Base-by-base conservation (phyloP, 2,888 invertebrate species). In the Coelinius sp. region DNA sequence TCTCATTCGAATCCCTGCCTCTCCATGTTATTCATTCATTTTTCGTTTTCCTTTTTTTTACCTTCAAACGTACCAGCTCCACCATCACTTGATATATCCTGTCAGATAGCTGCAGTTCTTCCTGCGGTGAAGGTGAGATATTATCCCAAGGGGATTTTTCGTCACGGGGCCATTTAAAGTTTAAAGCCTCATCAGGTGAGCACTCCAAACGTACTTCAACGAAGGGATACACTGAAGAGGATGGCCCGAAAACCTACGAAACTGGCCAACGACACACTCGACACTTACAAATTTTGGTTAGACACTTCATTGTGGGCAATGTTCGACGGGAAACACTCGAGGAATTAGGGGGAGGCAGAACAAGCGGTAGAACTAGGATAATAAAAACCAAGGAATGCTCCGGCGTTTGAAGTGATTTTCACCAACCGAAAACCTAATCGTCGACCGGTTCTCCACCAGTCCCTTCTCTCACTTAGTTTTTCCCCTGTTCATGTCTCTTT, bases 31-130 rank as follows among this genome's bases (percentile, higher is more conserved):
- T 56, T 52, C 17, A 24, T 41, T 10, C 8, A 46, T 17, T 20
- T 64, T n/a, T 62, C 38, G 38, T 24, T 41, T 41, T 35, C n/a
- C 12, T 31, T 69, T 53, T 27, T 2, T 20, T 44, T 46, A 27
- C 38, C 17, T 35, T 27, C 20, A 62, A 27, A 10, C 22, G 44
- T 38, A 41, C 56, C 17, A 49, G 53, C 70, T 35, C 73, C 71
- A 68, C 56, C 68, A 53, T 56, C 70, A 73, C 68, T 53, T 71
- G 67, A 70, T 74, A 76, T 78, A 69, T 71, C 72, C 69, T 72
- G 74, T 62, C 69, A 75, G 75, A 79, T 78, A 78, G 71, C 49
- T 59, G 25, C 25, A 59, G 24, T 41, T 75, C 73, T 56, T 68
- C 64, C 63, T 53, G 64, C 53, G 53, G 41, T 38, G 41, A 56